These are phyloP conservation scores for Amblyornis subalaris DNA, from an alignment of 2,113 vertebrate genomes.

Conservation along the genomic window DNA sequence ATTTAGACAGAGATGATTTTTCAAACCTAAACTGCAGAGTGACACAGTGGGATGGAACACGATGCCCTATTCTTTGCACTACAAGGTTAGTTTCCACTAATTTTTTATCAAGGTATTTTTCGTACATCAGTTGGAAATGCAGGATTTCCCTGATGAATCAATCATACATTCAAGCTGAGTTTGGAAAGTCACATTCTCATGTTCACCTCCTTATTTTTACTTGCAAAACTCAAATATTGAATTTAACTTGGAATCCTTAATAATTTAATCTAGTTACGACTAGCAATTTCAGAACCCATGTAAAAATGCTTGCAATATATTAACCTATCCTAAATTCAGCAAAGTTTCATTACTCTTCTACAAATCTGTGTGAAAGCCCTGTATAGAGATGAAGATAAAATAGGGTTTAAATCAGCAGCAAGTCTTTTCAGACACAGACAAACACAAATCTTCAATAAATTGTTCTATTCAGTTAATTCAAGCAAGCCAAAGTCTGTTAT, in stretches of 20 bases:
- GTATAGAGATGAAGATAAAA: neutral
- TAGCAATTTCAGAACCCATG: neutral
- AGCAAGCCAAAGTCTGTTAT: neutral
- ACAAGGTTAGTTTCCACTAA: neutral
- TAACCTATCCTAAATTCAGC: neutral
- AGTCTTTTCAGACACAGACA: neutral
- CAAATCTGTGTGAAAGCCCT: neutral
- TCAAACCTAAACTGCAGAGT: neutral
- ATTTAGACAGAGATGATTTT: neutral
- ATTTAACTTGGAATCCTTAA: neutral
- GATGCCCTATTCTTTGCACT: neutral
- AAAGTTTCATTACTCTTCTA: neutral
- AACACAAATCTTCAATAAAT: neutral
- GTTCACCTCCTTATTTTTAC: neutral
- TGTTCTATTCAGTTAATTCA: neutral
- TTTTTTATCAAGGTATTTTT: neutral
- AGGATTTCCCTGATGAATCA: neutral
- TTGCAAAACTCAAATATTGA: neutral
- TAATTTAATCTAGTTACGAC: neutral
- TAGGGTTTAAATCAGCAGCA: neutral
- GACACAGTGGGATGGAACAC: neutral
- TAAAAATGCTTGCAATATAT: neutral
- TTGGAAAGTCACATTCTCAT: neutral
- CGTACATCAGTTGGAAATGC: neutral
- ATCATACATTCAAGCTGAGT: neutral